Evolutionary conservation across 2,113 vertebrate genomes (phyloP), one percentile per base, ranked within the genome.

Genomic region (Triplophysa tibetana): DNA sequence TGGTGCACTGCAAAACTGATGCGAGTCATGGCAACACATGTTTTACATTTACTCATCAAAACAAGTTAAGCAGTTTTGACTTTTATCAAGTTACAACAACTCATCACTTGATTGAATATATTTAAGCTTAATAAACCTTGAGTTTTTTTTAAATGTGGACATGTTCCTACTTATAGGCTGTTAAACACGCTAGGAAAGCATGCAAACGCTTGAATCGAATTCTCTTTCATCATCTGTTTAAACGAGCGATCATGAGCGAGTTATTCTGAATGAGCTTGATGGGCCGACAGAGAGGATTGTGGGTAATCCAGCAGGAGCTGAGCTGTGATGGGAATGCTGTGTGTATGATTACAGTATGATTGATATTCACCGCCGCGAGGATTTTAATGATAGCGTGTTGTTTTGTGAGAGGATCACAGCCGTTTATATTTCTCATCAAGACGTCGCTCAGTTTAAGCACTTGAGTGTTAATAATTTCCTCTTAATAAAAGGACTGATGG

Each of bases 381-480:
- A 75, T 76, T 76, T 88, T 81, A 86, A 88, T 83, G 80, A 81
- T 85, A 68, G 81, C 78, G 17, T 82, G 83, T 86, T 83, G 84
- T 78, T 79, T 85, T 74, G 79, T 61, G 69, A 77, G 77, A 82
- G 79, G 74, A 80, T 79, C 41, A 65, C 67, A 23, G 38, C 75
- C 79, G 64, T 81, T 83, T 84, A 83, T 75, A 80, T 86, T 84
- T 84, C 70, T 81, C 77, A 83, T 87, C 67, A 79, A 82, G 86
- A 83, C 48, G 65, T 58, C 78, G 29, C 84, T 81, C 77, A 82
- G 76, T 81, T 73, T 17, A 16, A 69, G 83, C 61, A 43, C 70
- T 86, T 86, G 81, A 81, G 80, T 85, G 81, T 82, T 86, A 81
- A 87, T 87, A 80, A 88, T 82, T 83, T 81, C 80, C 64, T 66